phyloP scores from a whole-genome alignment of 2,888 invertebrate species.

The Galerucella pusilla region DNA sequence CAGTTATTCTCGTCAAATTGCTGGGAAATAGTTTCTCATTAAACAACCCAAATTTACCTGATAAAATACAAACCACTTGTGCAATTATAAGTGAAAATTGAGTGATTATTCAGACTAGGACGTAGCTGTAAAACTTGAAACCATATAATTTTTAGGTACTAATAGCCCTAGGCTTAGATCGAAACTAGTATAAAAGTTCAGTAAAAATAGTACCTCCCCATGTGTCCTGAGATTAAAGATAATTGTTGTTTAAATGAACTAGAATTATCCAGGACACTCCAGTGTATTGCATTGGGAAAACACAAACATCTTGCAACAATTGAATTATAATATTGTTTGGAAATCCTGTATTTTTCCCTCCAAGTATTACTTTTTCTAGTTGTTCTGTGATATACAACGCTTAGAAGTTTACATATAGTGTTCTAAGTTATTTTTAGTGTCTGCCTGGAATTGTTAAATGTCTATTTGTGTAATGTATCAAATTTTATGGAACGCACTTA shows the following conservation, averaged over 20 bases:
- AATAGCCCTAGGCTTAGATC: too few species aligned
- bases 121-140: too few species aligned
- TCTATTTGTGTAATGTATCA: slow-evolving; percentile 7
- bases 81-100: too few species aligned
- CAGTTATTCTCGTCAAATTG: too few species aligned
- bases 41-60: too few species aligned
- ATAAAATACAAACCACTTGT: too few species aligned
- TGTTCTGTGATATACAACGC: slow-evolving; percentile 53
- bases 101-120: too few species aligned
- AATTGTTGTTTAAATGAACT: background rate
- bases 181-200: too few species aligned
- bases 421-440: slow-evolving; percentile 18
- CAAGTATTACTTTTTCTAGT: slow-evolving; percentile 45
- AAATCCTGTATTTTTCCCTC: slow-evolving; percentile 25
- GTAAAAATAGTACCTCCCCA: too few species aligned
- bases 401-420: slow-evolving; percentile 29
- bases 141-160: too few species aligned
- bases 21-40: too few species aligned
- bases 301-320: background rate
- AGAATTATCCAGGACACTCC: background rate
- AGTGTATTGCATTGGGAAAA: background rate
- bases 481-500: slow-evolving; percentile 32
- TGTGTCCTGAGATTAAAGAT: too few species aligned
- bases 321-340: background rate
- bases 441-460: slow-evolving; percentile 21